Evolutionary conservation across 1,140 invertebrate genomes (phyloP).

Genomic region (Medauroidea extradentata): DNA sequence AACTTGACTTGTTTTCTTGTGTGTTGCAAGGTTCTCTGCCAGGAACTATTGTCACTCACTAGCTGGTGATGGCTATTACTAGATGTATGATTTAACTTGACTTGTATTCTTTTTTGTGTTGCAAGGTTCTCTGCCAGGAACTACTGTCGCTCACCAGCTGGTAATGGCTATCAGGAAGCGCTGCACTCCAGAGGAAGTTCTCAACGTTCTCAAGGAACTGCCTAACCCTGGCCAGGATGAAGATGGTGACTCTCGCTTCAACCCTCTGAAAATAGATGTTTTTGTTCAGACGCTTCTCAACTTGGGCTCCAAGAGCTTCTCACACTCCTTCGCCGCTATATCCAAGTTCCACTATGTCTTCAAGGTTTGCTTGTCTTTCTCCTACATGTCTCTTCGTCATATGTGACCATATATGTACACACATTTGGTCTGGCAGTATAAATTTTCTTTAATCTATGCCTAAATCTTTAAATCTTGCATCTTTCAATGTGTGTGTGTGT

Average conservation of each 20-base stretch:
- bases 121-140: constrained; percentile 75
- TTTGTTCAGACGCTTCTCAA: constrained; percentile 93
- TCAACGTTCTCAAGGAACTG: constrained; percentile 83
- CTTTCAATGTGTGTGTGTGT: no score
- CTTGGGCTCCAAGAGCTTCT: constrained; percentile 94
- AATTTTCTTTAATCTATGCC: no score
- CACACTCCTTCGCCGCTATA: constrained; percentile 96
- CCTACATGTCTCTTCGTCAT: no score
- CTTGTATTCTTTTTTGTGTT: constrained; percentile 38
- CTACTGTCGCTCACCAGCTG: constrained; percentile 76
- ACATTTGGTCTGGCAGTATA: no score
- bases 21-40: no score
- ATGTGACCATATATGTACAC: no score
- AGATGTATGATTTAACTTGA: no score
- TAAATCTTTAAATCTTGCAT: no score
- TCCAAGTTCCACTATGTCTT: constrained; percentile 95
- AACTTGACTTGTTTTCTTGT: no score
- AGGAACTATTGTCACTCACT: no score
- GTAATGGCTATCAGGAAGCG: constrained; percentile 82
- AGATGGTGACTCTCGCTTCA: constrained; percentile 62
- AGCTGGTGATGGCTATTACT: no score
- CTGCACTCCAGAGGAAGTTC: constrained; percentile 83
- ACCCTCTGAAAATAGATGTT: constrained; percentile 92
- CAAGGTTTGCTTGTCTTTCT: constrained; percentile 55
- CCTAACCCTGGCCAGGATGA: constrained; percentile 69